A percentile compares a stretch with the other conserved stretches of the same genome.
phyloP scores from a whole-genome alignment of 2,888 invertebrate species.

The Cephus nigrinus region DNA sequence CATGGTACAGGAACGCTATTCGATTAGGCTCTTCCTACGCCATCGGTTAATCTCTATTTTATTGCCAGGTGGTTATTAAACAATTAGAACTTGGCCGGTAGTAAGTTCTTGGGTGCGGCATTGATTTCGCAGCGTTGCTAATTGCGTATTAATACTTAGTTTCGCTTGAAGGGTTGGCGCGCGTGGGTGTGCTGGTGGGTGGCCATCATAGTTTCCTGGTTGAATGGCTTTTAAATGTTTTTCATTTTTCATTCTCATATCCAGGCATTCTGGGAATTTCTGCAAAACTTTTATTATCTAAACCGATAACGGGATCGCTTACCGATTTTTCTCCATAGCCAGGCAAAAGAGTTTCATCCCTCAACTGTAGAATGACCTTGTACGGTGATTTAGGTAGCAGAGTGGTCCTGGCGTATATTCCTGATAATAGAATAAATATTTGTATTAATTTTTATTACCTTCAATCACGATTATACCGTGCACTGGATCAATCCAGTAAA shows the following conservation, averaged over 20 bases:
- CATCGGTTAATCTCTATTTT: no score
- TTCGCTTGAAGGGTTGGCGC: no score
- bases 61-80: not conserved
- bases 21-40: no score
- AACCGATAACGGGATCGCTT: constrained; percentile 43
- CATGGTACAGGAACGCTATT: no score
- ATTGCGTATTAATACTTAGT: not conserved
- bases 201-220: no score
- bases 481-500: no score
- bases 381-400: constrained; percentile 66
- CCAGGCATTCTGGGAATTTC: constrained; percentile 25
- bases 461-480: no score
- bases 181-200: no score
- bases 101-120: not conserved
- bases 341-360: constrained; percentile 67
- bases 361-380: constrained; percentile 68
- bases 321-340: constrained; percentile 64
- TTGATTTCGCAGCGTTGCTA: not conserved
- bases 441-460: no score
- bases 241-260: constrained; percentile 2
- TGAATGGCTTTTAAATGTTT: no score
- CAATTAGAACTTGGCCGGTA: not conserved
- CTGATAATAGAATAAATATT: constrained; percentile 29
- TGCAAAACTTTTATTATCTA: constrained; percentile 16
- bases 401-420: constrained; percentile 53